These are phyloP conservation scores for Aspidiotus destructor DNA, from an alignment of 2,888 invertebrate species.

Conservation along the genomic window DNA sequence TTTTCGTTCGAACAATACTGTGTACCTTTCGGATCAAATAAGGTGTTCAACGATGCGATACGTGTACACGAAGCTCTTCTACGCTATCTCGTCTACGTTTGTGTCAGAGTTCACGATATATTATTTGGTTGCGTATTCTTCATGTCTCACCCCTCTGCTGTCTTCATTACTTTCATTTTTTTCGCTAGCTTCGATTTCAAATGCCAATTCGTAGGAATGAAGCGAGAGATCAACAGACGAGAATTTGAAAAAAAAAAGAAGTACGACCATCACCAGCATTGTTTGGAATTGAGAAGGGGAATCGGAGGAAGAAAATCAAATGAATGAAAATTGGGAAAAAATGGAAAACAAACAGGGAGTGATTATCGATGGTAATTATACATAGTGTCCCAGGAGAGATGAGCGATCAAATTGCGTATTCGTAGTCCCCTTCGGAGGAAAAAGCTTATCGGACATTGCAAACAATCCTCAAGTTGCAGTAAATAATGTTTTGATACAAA, in stretches of 20 bases:
- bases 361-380: background rate
- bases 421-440: too few species aligned
- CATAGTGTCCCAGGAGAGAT: background rate
- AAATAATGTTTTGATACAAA: too few species aligned
- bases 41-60: conserved; percentile 25
- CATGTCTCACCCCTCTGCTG: too few species aligned
- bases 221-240: background rate
- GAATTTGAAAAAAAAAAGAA: background rate
- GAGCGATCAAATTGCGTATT: background rate
- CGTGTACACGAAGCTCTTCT: background rate
- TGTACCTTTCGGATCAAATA: conserved; percentile 28
- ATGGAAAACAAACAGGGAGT: conserved; percentile 4
- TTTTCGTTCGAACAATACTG: conserved; percentile 30
- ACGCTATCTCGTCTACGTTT: too few species aligned
- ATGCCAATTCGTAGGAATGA: background rate
- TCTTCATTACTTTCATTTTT: background rate
- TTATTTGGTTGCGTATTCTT: too few species aligned
- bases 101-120: too few species aligned
- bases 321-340: background rate
- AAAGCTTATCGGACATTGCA: too few species aligned
- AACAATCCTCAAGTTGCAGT: too few species aligned
- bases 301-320: too few species aligned
- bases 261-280: background rate
- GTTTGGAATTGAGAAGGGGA: too few species aligned
- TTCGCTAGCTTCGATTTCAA: background rate